phyloP scores from a whole-genome alignment of 2,113 vertebrate species.

The Myxocyprinus asiaticus region DNA sequence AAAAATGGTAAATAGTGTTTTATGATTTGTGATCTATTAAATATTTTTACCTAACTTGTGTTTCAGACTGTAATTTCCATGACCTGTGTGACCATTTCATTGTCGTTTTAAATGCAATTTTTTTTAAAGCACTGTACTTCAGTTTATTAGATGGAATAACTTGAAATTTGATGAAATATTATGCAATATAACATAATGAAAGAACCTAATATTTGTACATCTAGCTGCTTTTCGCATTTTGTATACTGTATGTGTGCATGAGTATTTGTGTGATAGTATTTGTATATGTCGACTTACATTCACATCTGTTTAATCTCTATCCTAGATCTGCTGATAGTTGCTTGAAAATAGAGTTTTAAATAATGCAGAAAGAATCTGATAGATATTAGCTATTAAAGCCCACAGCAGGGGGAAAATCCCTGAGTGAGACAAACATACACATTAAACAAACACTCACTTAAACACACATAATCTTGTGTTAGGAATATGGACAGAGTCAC shows the following conservation, averaged over 20 bases:
- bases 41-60: no score
- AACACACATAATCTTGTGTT: neutral
- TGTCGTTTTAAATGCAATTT: no score
- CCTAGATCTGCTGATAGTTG: neutral
- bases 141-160: no score
- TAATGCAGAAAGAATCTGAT: slow-evolving; percentile 6
- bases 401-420: neutral
- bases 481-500: neutral
- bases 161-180: no score
- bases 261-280: no score
- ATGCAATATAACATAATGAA: no score
- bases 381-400: slow-evolving; percentile 5
- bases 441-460: neutral
- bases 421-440: slow-evolving; percentile 1
- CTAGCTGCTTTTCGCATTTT: no score
- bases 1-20: no score
- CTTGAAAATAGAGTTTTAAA: neutral
- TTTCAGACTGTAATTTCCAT: no score
- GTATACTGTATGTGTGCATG: neutral
- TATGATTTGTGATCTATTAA: no score
- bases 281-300: neutral
- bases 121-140: no score
- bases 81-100: no score
- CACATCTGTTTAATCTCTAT: neutral
- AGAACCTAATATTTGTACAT: neutral